phyloP scores from a whole-genome alignment of 1,140 invertebrate genomes.

The Bemisia tabaci region DNA sequence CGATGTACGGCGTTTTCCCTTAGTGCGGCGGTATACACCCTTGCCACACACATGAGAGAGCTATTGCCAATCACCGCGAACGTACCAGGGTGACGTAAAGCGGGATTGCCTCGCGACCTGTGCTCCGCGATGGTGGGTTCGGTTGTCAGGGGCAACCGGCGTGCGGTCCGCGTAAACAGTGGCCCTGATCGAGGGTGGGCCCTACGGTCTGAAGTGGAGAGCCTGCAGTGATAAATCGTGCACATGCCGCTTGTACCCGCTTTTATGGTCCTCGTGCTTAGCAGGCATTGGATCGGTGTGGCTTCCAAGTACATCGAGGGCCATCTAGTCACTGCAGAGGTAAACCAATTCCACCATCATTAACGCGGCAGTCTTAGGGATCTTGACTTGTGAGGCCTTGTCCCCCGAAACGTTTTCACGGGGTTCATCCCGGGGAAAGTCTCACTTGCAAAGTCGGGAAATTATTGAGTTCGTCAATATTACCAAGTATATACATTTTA shows the following conservation, averaged over 20 bases:
- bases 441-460: not conserved
- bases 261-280: not conserved
- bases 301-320: conserved; percentile 9
- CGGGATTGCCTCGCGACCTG: no score
- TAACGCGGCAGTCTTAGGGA: no score
- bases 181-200: not conserved
- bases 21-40: no score
- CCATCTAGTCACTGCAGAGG: conserved; percentile 10
- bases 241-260: not conserved
- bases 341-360: no score
- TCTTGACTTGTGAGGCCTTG: not conserved
- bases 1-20: no score
- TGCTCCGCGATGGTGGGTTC: not conserved
- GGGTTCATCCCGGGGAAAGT: not conserved
- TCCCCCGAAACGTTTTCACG: not conserved
- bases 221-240: not conserved
- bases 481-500: no score
- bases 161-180: not conserved
- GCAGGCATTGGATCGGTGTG: not conserved
- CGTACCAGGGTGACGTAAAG: no score
- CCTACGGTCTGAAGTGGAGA: not conserved
- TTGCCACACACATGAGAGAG: no score
- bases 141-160: not conserved
- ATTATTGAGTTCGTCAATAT: no score
- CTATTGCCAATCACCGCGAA: no score